Evolutionary conservation across 2,797 vertebrate genomes (phyloP), one percentile per base, ranked within the genome.

Genomic region (Etheostoma nigrum): DNA sequence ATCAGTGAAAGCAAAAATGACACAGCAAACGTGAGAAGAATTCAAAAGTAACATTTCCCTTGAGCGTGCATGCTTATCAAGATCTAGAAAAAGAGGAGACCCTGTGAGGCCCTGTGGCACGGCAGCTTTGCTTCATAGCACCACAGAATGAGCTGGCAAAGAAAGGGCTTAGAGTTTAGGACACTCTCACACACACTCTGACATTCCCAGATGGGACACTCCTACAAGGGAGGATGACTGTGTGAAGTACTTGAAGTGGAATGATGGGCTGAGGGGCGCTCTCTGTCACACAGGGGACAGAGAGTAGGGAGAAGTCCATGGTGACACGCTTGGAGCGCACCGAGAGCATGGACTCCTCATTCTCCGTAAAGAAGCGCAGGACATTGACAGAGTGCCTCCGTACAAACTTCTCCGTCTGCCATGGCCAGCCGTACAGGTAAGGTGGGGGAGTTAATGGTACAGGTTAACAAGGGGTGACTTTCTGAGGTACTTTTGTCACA

Each of bases 301-400:
- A 95, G 78, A 99, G 95, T 84, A 97, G 91, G 78, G 97, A 97
- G 90, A 99, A 97, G 91, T 98, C 97, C 97, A 97, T 86, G 78
- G 97, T 97, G 93, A 94, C 93, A 74, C 95, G 95, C 78, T 96
- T 96, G 94, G 90, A 91, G 91, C 88, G 95, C 84, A 91, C 76
- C 54, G 93, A 88, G 67, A 90, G 92, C 85, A 72, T 68, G 53
- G 73, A 89, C 83, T 96, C 96, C 78, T 96, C 95, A 48, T 92
- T 89, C 76, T 95, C 95, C 88, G 78, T 85, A 44, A 93, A 84
- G 89, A 93, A 86, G 82, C 61, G 93, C 67, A 96, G 78, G 82
- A 96, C 88, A 81, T 92, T 94, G 88, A 96, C 91, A 53, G 97
- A 98, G 89, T 97, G 96, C 92, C 97, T 96, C 89, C 96, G 94